These are phyloP conservation scores for Cabera pusaria DNA, from an alignment of 2,888 invertebrate genomes.

Conservation along the genomic window DNA sequence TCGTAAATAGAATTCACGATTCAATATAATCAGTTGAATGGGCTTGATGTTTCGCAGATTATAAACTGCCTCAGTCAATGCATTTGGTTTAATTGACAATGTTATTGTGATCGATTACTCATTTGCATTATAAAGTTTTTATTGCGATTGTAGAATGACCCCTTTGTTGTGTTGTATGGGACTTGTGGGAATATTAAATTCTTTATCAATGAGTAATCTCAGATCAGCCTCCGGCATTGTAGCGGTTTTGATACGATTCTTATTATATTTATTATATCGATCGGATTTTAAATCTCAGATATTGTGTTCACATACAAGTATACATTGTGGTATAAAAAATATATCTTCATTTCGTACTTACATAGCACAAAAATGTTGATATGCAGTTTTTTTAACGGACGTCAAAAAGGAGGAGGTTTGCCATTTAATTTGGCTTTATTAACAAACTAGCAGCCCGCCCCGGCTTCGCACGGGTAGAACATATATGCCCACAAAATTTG, in stretches of 20 bases:
- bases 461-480: too few species aligned
- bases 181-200: conserved; percentile 18
- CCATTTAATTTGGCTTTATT: too few species aligned
- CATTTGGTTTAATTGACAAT: conserved; percentile 34
- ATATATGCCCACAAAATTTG: too few species aligned
- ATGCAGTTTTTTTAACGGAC: too few species aligned
- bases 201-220: conserved; percentile 10
- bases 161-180: conserved; percentile 16
- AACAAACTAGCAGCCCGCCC: too few species aligned
- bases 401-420: too few species aligned
- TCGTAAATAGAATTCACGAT: conserved; percentile 53
- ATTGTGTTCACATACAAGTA: too few species aligned
- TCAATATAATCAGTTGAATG: conserved; percentile 48
- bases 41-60: conserved; percentile 41
- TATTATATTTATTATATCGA: background rate
- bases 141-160: conserved; percentile 27
- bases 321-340: too few species aligned
- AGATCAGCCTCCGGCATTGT: conserved; percentile 2
- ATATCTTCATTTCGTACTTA: too few species aligned
- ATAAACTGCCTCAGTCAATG: conserved; percentile 32
- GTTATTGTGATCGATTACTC: conserved; percentile 34
- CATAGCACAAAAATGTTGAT: too few species aligned
- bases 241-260: conserved; percentile 2
- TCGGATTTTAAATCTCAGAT: too few species aligned
- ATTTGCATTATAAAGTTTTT: conserved; percentile 34